Evolutionary conservation across 2,888 invertebrate genomes (phyloP).

Genomic region (Metellina segmentata): DNA sequence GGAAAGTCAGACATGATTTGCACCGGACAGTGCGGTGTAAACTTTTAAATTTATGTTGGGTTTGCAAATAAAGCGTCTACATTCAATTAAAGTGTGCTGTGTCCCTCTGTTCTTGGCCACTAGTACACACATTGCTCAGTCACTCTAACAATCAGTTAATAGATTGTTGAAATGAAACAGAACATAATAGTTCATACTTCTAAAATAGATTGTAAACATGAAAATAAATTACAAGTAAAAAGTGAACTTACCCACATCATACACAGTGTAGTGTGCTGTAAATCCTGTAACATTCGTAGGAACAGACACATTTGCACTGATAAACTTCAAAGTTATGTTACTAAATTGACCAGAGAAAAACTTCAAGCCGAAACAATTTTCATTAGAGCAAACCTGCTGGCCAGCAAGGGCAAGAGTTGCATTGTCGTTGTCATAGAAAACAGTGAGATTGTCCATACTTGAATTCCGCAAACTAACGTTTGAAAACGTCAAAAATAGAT

Average conservation of each 20-base stretch:
- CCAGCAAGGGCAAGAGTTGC: constrained; percentile 36
- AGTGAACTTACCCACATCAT: constrained; percentile 57
- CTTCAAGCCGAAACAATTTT: constrained; percentile 71
- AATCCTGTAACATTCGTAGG: constrained; percentile 72
- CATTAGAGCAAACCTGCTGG: constrained; percentile 70
- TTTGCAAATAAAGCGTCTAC: no score
- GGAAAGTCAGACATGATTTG: no score
- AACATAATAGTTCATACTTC: background rate
- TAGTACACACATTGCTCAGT: no score
- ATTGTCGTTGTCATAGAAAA: constrained; percentile 32
- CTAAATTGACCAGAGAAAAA: constrained; percentile 66
- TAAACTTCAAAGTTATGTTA: constrained; percentile 68
- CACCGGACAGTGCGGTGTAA: no score
- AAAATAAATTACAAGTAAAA: background rate
- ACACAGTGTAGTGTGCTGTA: constrained; percentile 67
- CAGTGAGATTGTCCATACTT: constrained; percentile 66
- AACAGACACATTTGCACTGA: constrained; percentile 66
- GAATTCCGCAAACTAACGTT: constrained; percentile 67
- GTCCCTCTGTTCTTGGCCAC: no score
- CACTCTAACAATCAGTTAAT: background rate
- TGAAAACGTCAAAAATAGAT: constrained; percentile 65
- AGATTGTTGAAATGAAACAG: background rate
- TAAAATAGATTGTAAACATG: background rate
- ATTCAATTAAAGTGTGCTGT: no score
- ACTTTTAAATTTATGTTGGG: no score